Evolutionary conservation across 2,888 invertebrate species (phyloP), one percentile per base, ranked within the genome.

Genomic region (Biston betularia): DNA sequence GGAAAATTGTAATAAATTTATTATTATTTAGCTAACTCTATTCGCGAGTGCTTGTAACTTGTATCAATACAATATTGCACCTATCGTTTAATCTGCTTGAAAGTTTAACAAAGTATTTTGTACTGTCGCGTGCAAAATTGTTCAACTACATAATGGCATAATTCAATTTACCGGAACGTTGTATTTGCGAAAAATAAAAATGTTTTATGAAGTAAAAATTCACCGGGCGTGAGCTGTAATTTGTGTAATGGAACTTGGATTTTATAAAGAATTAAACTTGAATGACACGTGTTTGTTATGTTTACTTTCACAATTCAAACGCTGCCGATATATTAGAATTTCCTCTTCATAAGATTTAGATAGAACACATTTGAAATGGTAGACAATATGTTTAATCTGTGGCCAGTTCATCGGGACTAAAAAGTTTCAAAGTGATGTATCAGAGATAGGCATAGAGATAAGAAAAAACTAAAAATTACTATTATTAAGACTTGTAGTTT

Each of bases 31-130:
- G 1, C 3, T 24, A 24, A 2, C 12, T 1, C 4, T 6, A 48
- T 15, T 44, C 54, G 55, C 42, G 57, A 45, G 48, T 49, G 15
- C 59, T 63, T 15, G 14, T 69, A 11, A 66, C 71, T 75, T 73
- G 67, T n/a, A 59, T 34, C 63, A 65, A 58, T 63, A 54, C 60
- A 57, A 63, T 58, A 64, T 76, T 61, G 70, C 75, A 70, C 75
- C 61, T 79, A 78, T 65, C 78, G 82, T 85, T 86, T 86, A 86
- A 81, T 83, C 80, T 79, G 76, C 81, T 85, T 85, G 86, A 88
- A 87, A 86, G 86, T 86, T 81, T 83, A 83, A 80, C 80, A 79
- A 83, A 80, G 79, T 79, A 81, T 83, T 83, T 76, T 77, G 85
- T 87, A 87, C 83, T 76, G 74, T 80, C 78, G 78, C 72, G 78